Base-by-base conservation (phyloP, 2,797 vertebrate genomes). In the Dipus sagitta region DNA sequence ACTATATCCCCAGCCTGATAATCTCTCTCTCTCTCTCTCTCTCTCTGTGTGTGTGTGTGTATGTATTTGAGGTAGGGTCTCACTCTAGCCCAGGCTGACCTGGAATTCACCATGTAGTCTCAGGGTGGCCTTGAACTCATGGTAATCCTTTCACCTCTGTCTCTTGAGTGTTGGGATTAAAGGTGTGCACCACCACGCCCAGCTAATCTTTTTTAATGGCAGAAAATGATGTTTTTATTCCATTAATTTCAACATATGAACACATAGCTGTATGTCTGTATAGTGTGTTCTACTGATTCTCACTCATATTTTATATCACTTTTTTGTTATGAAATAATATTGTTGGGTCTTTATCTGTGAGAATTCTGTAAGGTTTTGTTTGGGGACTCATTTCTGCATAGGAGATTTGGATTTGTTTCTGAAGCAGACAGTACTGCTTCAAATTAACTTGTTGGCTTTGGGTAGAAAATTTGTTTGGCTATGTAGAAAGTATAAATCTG, bases 281-380 rank as follows among this genome's bases (percentile, higher is more conserved):
- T 12, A 67, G 14, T 90, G 1, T 90, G n/a, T 62, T 90, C 42
- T 92, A 34, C 34, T 84, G 74, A 67, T 47, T 93, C 38, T 38
- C 6, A n/a, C 26, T 93, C 13, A 65, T 71, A 24, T 90, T 85
- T 78, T 23, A 68, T 64, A 21, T 38, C 60, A 71, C 77, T 34
- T 80, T 93, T 94, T 38, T 23, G 32, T 65, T 90, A 28, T 78
- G 34, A 90, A 38, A 62, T 77, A 13, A 4, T 88, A 62, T 91
- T 88, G 3, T 52, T 78, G 77, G 34, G 4, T 68, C 23, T 82
- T 90, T 82, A 54, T 67, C 64, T 79, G 15, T 84, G 64, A 38
- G 3, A 90, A 52, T 76, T 82, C 58, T 20, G 0, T 74, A 68
- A 82, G 18, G 32, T 91, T n/a, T 94, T 54, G 30, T 84, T 72